Evolutionary conservation across 1,140 invertebrate species (phyloP), one percentile per base, ranked within the genome.

Genomic region (Chironomus tepperi): DNA sequence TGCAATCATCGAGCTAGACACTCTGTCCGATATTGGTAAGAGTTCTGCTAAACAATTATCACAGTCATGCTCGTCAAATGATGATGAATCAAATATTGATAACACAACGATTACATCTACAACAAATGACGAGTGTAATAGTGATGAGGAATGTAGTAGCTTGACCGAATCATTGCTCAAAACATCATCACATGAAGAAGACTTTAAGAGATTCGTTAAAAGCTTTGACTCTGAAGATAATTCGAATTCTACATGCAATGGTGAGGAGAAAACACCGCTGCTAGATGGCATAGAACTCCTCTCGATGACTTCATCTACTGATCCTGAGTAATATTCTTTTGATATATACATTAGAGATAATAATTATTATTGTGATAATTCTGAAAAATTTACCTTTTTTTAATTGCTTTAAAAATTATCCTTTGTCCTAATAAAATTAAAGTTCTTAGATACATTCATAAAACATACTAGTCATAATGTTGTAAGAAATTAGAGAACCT

Each of bases 191-290:
- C 65, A 70, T 70, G 65, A 70, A 2, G 65, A 67, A 21, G 65
- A 57, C 47, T 57, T 70, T 19, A 70, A 16, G 7, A 19, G 18
- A 18, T 70, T 70, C 19, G 10, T 70, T 18, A 70, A 21, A 70
- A 21, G 16, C 19, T 70, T 70, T 16, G 65, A 70, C 10, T 70
- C 65, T 9, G 65, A 70, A 6, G 65, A 70, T 10, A 70, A 70
- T 19, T 70, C 65, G 9, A 70, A 21, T 21, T 70, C 65, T 2
- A 70, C 65, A 10, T 18, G 76, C 74, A 80, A 79, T 74, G 80
- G 79, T 75, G 81, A 82, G 74, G 81, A 82, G 77, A 82, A 82
- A 75, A 82, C 80, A 7, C 81, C 81, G 43, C 76, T 82, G 0
- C 76, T 82, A 65, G 81, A 82, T 70, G 81, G 80, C 73, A 80